phyloP scores from a whole-genome alignment of 2,113 vertebrate genomes.

The Paradoxurus hermaphroditus region DNA sequence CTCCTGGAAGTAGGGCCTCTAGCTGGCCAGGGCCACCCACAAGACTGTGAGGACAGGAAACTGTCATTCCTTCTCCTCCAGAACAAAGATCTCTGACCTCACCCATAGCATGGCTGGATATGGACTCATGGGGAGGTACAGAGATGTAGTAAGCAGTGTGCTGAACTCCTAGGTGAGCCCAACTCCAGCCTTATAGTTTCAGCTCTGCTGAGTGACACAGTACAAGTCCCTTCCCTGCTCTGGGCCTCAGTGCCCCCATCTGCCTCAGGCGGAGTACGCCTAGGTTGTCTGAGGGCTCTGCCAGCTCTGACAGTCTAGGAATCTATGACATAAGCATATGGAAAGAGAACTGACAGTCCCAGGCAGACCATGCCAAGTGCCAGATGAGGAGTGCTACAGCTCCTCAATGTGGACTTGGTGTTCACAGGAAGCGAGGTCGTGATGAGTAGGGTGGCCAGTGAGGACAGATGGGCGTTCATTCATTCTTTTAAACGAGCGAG shows the following conservation, averaged over 20 bases:
- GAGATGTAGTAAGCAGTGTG: neutral
- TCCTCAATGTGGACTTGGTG: neutral
- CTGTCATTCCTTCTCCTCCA: neutral
- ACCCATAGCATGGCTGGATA: fast-evolving
- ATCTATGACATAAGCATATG: neutral
- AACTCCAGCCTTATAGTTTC: neutral
- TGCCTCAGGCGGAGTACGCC: neutral
- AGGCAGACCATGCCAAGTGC: neutral
- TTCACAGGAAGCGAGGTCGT: neutral
- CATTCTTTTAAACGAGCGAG: neutral
- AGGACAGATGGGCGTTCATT: neutral
- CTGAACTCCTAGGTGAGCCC: neutral
- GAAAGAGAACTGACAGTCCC: neutral
- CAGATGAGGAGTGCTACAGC: neutral
- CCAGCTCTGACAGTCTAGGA: neutral
- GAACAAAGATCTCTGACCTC: neutral
- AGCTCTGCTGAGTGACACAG: neutral
- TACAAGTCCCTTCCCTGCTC: neutral
- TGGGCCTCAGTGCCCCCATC: neutral
- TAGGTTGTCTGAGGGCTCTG: neutral
- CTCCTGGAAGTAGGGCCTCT: neutral
- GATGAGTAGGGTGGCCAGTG: no score
- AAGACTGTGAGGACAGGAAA: neutral
- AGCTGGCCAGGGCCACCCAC: neutral
- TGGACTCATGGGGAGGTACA: neutral